Evolutionary conservation across 1,140 invertebrate genomes (phyloP).

Genomic region (Leptinotarsa defecta): DNA sequence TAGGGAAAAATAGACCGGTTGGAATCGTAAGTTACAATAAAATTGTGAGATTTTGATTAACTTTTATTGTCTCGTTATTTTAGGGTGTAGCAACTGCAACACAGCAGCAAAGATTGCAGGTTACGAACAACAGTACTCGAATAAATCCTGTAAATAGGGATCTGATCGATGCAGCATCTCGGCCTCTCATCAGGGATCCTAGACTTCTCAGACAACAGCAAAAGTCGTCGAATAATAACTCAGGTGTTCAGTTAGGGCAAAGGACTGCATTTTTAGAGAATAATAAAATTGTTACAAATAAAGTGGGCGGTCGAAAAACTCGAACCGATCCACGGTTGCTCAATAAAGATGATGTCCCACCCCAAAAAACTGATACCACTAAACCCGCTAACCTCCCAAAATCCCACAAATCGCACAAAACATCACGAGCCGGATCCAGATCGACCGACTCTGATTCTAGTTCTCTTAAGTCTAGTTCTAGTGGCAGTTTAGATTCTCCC

Average conservation of each 20-base stretch:
- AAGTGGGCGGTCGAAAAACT: conserved; percentile 49
- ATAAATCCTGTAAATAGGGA: conserved; percentile 71
- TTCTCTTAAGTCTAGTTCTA: conserved; percentile 31
- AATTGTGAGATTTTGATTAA: conserved; percentile 2
- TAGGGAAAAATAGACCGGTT: conserved; percentile 32
- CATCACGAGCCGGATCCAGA: neutral
- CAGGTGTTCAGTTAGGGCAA: conserved; percentile 45
- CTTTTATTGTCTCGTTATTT: neutral
- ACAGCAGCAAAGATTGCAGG: neutral
- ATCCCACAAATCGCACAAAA: conserved; percentile 43
- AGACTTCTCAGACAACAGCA: conserved; percentile 61
- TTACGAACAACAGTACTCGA: conserved; percentile 46
- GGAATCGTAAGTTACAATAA: conserved; percentile 35
- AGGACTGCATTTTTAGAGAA: conserved; percentile 45
- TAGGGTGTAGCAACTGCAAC: neutral
- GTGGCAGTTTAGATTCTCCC: conserved; percentile 40
- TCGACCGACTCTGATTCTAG: conserved; percentile 2
- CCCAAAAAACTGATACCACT: conserved; percentile 45
- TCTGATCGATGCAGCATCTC: conserved; percentile 54
- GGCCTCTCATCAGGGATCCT: conserved; percentile 63
- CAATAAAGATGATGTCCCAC: conserved; percentile 46
- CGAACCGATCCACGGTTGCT: conserved; percentile 52
- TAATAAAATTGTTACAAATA: conserved; percentile 54
- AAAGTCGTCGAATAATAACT: conserved; percentile 22
- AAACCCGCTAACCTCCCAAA: conserved; percentile 54